phyloP scores from a whole-genome alignment of 2,888 invertebrate genomes.

The Protodeltote pygarga region DNA sequence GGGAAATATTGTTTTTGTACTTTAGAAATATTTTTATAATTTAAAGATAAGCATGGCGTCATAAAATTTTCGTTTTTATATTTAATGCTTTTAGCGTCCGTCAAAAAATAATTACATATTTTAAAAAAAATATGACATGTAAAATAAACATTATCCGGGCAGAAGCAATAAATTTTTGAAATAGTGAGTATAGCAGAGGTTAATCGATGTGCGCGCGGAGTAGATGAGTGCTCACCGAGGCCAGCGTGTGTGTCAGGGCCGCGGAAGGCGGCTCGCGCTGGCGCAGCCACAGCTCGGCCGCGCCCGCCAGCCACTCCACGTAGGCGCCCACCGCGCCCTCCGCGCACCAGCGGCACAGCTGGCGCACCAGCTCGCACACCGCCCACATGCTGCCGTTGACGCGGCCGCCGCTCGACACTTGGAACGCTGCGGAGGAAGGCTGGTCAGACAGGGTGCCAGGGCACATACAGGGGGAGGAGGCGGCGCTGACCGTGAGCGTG shows the following conservation, averaged over 20 bases:
- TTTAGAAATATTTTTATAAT: neutral
- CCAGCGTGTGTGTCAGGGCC: slow-evolving; percentile 90
- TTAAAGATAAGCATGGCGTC: neutral
- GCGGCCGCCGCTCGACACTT: slow-evolving; percentile 50
- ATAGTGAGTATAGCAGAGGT: too few relatives aligned
- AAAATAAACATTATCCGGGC: too few relatives aligned
- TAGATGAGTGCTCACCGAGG: slow-evolving; percentile 92
- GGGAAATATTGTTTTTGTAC: neutral
- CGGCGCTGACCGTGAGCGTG: slow-evolving; percentile 66
- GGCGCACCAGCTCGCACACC: slow-evolving; percentile 93
- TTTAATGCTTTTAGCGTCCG: too few relatives aligned
- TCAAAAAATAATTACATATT: too few relatives aligned
- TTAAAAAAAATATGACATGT: too few relatives aligned
- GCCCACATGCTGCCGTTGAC: slow-evolving; percentile 77
- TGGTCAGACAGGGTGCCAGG: too few relatives aligned
- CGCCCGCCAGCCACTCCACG: slow-evolving; percentile 90
- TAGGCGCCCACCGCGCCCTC: slow-evolving; percentile 89
- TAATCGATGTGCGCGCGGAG: too few relatives aligned
- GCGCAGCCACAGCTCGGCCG: slow-evolving; percentile 82
- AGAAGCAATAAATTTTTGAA: too few relatives aligned
- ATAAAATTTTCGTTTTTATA: too few relatives aligned
- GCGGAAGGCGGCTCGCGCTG: slow-evolving; percentile 73
- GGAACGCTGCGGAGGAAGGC: slow-evolving; percentile 64
- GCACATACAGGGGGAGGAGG: slow-evolving; percentile 34
- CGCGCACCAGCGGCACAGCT: slow-evolving; percentile 90